These are phyloP conservation scores for Aphelenchoides bicaudatus DNA, from an alignment of 2,888 invertebrate genomes.

Conservation along the genomic window DNA sequence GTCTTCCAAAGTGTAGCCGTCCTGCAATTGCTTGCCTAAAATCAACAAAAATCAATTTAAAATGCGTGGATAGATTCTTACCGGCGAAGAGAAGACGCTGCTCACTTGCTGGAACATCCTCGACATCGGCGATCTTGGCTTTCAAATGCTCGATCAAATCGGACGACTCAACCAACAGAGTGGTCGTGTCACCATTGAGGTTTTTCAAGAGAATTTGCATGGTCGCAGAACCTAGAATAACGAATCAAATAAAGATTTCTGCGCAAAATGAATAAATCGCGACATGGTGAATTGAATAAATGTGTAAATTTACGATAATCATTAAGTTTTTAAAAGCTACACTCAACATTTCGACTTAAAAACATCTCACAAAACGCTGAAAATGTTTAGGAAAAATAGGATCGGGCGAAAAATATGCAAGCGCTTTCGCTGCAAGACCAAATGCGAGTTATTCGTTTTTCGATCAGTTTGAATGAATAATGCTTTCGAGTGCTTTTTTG, in stretches of 20 bases:
- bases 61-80: conserved; percentile 2
- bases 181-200: conserved; percentile 78
- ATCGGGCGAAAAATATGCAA: no score
- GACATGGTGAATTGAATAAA: not conserved
- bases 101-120: conserved; percentile 55
- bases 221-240: not conserved
- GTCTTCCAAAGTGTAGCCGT: conserved; percentile 51
- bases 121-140: conserved; percentile 56
- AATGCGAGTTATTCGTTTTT: no score
- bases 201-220: conserved; percentile 79
- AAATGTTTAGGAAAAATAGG: no score
- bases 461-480: no score
- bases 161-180: conserved; percentile 54
- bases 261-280: not conserved
- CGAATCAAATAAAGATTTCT: not conserved
- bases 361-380: no score
- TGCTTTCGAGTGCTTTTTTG: no score
- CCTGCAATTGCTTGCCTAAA: conserved; percentile 67
- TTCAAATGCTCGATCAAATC: conserved; percentile 56
- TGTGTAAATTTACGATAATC: no score
- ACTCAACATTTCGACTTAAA: no score
- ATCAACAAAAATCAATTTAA: conserved; percentile 16
- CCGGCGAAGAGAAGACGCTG: conserved; percentile 52
- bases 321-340: no score
- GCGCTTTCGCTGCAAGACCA: no score